Base-by-base conservation (phyloP, 1,140 invertebrate genomes). In the Agrilus planipennis region DNA sequence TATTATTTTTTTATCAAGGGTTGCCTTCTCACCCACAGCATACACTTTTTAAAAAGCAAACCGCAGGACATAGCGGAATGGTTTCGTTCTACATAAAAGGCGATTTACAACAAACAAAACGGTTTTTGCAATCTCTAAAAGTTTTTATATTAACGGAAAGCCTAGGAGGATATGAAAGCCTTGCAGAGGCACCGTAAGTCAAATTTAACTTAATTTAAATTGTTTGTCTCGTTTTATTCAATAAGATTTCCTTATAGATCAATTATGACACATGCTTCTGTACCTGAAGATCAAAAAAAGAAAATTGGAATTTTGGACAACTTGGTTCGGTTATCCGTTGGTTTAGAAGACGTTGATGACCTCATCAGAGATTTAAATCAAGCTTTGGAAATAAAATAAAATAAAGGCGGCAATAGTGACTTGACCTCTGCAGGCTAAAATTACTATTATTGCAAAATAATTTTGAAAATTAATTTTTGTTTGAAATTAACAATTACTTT, bases 111-210 rank as follows among this genome's bases (percentile, higher is more conserved):
- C 75, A 92, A 54, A 77, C 88, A 0, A 64, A 65, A 32, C 81
- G 72, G 37, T 94, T 99, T 55, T 64, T 94, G 9, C 72, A 74
- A 51, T 63, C 75, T 5, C 61, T 93, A 1, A 83, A 90, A 69
- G 37, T 91, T 4, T 89, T 97, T 56, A 80, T 75, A 1, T 62
- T 96, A 12, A 92, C 93, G 9, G 92, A 95, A 64, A 95, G 89
- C 65, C 71, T 98, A 20, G 95, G 95, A 34, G 92, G 92, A 36
- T 94, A 84, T 59, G 93, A 98, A 62, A 94, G 89, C 62, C 73
- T 98, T 23, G 82, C 79, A 2, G 82, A 86, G 66, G 62, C 85
- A 45, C 86, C 87, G 81, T 86, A 68, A 78, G 81, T 81, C 46
- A 32, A 10, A 7, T n/a, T n/a, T n/a, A n/a, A 27, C 5, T 6